Evolutionary conservation across 2,113 vertebrate genomes (phyloP), one percentile per base, ranked within the genome.

Genomic region (Heteronetta atricapilla): DNA sequence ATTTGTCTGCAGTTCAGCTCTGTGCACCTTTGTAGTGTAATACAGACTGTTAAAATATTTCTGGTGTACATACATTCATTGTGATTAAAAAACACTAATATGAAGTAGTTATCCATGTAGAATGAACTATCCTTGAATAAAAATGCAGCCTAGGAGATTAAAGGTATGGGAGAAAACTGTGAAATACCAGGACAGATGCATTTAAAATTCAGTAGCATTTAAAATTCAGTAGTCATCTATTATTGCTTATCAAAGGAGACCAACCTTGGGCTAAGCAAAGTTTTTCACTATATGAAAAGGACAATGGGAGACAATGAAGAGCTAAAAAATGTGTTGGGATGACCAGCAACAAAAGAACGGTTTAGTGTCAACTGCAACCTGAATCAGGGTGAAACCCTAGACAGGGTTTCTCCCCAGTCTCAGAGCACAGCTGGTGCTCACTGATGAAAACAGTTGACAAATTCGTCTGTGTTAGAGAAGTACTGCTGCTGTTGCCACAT

Each of bases 231-330:
- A 23, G 17, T 55, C 26, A 21, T 3, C 13, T 10, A 13, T 11
- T 53, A 10, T 23, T 59, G 23, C 8, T 10, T 12, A 25, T 28
- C 6, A 59, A 33, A 77, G 21, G 10, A 59, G 9, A 77, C 11
- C 11, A 82, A 36, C 8, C 3, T 15, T 14, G 13, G 19, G 14
- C 62, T 19, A 0, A 1, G 10, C 4, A 6, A 0, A 13, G 3
- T 0, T 3, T 55, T 64, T 88, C 36, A 1, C 3, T 46, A 8
- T 20, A 17, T 13, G 22, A 46, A 33, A 11, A 56, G 2, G 33
- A 82, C 0, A 16, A 48, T 13, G 6, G 3, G 2, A 2, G 4
- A 25, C 8, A 74, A 4, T 6, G 20, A 56, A 52, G 29, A 70
- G 70, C 6, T 44, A 79, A 13, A 36, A 3, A 28, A 53, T 36